Conservation (phyloP, 2,113 vertebrate genomes). For the cat (Felis catus) region DNA sequence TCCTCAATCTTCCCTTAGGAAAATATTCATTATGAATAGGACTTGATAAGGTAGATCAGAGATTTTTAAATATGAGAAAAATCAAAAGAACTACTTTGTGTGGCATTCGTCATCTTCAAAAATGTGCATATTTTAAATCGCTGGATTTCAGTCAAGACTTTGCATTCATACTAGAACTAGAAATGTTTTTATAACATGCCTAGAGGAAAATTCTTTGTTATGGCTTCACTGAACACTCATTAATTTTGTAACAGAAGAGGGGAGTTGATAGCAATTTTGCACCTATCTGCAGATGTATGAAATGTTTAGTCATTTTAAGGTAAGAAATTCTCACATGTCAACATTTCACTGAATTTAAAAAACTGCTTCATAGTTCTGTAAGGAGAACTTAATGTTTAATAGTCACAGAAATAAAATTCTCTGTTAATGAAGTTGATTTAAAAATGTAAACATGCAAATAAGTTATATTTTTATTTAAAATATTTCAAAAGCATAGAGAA, state of each 20-base stretch:
- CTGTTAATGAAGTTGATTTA: conserved; percentile 35
- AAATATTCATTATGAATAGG: conserved; percentile 55
- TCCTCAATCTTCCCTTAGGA: conserved; percentile 11
- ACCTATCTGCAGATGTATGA: conserved; percentile 74
- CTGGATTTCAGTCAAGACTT: conserved; percentile 50
- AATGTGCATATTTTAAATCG: conserved; percentile 62
- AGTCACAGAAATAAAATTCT: conserved; percentile 40
- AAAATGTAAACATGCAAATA: conserved; percentile 46
- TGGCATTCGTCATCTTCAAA: conserved; percentile 57
- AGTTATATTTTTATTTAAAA: conserved; percentile 16
- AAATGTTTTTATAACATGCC: conserved; percentile 74
- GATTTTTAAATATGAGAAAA: conserved; percentile 55
- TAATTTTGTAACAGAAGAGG: conserved; percentile 76
- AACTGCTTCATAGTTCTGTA: conserved; percentile 47
- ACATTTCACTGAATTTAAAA: conserved; percentile 66
- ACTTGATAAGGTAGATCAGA: conserved; percentile 3
- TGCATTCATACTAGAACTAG: conserved; percentile 49
- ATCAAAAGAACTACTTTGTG: conserved; percentile 58
- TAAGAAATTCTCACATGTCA: conserved; percentile 75
- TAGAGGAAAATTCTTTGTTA: conserved; percentile 74
- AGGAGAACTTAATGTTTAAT: conserved; percentile 55
- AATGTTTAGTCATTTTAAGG: conserved; percentile 79
- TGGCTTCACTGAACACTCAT: conserved; percentile 72
- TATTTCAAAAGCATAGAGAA: conserved; percentile 16
- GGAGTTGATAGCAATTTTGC: conserved; percentile 75